These are phyloP conservation scores for Malacoraja senta DNA, from an alignment of 2,797 vertebrate genomes.

Conservation along the genomic window DNA sequence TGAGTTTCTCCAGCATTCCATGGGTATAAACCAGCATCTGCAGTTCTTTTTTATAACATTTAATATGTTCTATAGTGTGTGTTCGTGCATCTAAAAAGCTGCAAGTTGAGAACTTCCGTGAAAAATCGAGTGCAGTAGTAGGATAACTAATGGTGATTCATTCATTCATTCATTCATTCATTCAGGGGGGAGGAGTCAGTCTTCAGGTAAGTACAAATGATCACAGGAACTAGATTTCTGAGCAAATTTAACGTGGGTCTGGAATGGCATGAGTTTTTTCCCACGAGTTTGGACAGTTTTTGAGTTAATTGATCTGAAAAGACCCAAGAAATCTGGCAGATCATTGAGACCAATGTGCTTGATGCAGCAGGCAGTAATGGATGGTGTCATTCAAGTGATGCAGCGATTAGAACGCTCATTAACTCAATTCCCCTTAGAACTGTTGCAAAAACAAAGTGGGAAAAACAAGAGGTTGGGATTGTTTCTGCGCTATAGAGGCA, in stretches of 20 bases:
- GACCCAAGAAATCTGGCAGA: background rate
- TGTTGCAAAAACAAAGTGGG: background rate
- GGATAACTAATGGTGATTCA: background rate
- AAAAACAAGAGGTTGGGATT: background rate
- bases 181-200: background rate
- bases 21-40: too few relatives aligned
- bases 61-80: background rate
- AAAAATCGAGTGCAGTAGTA: background rate
- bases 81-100: background rate
- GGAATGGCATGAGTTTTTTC: background rate
- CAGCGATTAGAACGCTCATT: background rate
- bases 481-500: background rate
- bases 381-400: too few relatives aligned
- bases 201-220: background rate
- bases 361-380: background rate
- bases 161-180: background rate
- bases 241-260: background rate
- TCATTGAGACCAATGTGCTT: too few relatives aligned
- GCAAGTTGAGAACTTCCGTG: background rate
- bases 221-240: background rate
- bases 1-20: too few relatives aligned
- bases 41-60: too few relatives aligned
- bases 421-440: slow-evolving; percentile 11
- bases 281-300: background rate
- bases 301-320: background rate